phyloP scores from a whole-genome alignment of 2,113 vertebrate species.

The Kobus ellipsiprymnus region DNA sequence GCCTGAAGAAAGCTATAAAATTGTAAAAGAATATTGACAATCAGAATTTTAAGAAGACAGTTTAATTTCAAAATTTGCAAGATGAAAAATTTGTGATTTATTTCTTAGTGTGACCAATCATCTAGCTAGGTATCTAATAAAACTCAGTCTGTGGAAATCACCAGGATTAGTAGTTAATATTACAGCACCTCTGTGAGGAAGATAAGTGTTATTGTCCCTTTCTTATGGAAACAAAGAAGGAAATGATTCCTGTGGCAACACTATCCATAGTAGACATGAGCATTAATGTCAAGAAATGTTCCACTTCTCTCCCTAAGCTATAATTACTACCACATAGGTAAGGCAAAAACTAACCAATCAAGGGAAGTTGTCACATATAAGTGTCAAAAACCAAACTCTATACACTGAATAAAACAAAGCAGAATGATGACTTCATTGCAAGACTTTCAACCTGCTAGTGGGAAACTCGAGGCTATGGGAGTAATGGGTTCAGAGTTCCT shows the following conservation, averaged over 20 bases:
- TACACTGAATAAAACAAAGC: neutral
- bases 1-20: neutral
- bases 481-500: neutral
- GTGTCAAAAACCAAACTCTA: neutral
- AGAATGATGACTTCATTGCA: neutral
- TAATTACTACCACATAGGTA: constrained; percentile 15
- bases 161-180: constrained; percentile 23
- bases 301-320: constrained; percentile 1
- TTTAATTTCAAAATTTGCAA: constrained; percentile 14
- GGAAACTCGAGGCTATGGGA: neutral
- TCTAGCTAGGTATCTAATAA: constrained; percentile 39
- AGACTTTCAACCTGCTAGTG: neutral
- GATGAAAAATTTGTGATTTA: constrained; percentile 21
- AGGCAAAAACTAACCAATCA: neutral
- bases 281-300: neutral
- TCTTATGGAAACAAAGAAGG: constrained; percentile 51
- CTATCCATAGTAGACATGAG: neutral
- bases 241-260: constrained; percentile 18
- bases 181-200: constrained; percentile 46
- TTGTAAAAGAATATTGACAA: neutral
- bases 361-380: neutral
- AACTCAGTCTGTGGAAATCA: constrained; percentile 26
- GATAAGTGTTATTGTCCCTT: constrained; percentile 45
- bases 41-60: neutral
- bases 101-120: constrained; percentile 1